Base-by-base conservation (phyloP, 2,888 invertebrate genomes). In the Phlogophora meticulosa region DNA sequence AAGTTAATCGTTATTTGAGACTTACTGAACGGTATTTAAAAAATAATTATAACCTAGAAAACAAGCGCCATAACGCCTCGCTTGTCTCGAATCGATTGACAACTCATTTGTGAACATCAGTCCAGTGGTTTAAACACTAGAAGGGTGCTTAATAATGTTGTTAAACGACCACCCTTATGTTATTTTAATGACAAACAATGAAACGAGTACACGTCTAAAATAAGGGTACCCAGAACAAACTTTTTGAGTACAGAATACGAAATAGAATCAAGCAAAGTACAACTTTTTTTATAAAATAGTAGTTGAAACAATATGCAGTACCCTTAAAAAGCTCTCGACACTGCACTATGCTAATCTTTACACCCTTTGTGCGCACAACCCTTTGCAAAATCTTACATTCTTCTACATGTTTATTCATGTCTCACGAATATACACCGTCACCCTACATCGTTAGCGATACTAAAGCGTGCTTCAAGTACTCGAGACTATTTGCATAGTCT, bases 371-470 rank as follows among this genome's bases (percentile, higher is more conserved):
- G 32, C 38, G 22, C 49, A 56, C 52, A 38, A 57, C 56, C 53
- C 63, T 58, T 43, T 59, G 34, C 48, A 70, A 80, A 67, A 64
- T 70, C 60, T 20, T 64, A 46, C 56, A 45, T 62, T 56, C 36
- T 79, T 61, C 17, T 43, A 58, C 52, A 53, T 70, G 56, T 60
- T 71, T 70, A 66, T 68, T 66, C 66, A 78, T 73, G 59, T 42
- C 53, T 40, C 55, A 65, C 62, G 46, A 81, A 82, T 86, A 80
- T 75, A 79, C 72, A 72, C 66, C 84, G 82, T 83, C 88, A 84
- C 85, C 89, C 86, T 83, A 85, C 85, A 71, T 89, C 87, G 87
- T 89, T 88, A 89, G 89, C 75, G 84, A 82, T 81, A 81, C 85
- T 82, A 82, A 87, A 88, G 87, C 85, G 81, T 82, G 81, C 78